Conservation (phyloP, 2,113 vertebrate genomes). For the Dendrocopos noguchii region DNA sequence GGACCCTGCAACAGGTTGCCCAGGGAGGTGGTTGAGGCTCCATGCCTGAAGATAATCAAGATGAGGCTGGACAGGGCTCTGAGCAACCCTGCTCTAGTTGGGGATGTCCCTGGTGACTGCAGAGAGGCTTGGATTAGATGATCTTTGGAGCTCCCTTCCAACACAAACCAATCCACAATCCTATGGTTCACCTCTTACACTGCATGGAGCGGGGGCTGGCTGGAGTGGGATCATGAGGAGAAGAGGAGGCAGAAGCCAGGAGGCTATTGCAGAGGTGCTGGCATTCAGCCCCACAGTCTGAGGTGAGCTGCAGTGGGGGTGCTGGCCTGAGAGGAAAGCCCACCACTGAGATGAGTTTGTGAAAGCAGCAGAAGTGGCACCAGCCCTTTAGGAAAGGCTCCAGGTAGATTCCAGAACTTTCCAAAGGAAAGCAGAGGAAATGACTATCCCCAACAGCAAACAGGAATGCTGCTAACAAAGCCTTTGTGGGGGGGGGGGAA, state of each 20-base stretch:
- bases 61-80: no score
- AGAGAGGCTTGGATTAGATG: no score
- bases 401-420: neutral
- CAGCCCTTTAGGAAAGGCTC: neutral
- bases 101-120: no score
- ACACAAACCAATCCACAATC: no score
- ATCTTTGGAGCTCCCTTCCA: no score
- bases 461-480: no score
- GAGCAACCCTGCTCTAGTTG: no score
- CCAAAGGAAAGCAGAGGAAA: neutral
- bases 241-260: neutral
- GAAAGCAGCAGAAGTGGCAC: rapidly evolving
- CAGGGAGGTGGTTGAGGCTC: no score
- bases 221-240: neutral
- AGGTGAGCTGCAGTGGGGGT: neutral
- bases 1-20: no score
- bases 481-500: neutral
- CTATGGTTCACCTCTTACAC: rapidly evolving
- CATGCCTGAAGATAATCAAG: no score
- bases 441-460: neutral
- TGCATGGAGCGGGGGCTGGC: neutral
- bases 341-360: neutral
- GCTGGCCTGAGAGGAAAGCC: neutral
- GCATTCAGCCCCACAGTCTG: rapidly evolving
- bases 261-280: neutral